phyloP scores from a whole-genome alignment of 2,113 vertebrate genomes.

The Thinocorus orbignyianus region DNA sequence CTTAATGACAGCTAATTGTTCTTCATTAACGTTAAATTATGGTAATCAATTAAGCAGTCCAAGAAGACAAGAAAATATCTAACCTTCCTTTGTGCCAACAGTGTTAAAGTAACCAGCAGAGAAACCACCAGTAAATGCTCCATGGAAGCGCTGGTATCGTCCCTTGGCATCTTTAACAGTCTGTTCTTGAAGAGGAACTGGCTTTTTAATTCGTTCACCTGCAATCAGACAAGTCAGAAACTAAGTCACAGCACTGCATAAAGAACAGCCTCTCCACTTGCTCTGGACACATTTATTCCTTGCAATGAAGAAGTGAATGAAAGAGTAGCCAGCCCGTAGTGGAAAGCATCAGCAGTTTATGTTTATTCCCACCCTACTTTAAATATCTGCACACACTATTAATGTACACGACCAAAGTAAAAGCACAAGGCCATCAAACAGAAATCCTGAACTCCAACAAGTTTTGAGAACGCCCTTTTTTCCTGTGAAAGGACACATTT shows the following conservation, averaged over 20 bases:
- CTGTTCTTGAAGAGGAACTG: slow-evolving; percentile 91
- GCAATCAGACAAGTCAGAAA: background rate
- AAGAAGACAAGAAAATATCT: background rate
- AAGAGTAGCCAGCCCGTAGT: rapidly evolving
- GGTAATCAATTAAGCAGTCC: background rate
- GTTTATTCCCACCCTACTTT: background rate
- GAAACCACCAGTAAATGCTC: slow-evolving; percentile 95
- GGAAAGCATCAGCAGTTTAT: background rate
- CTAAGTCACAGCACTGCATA: background rate
- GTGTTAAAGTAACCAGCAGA: slow-evolving; percentile 97
- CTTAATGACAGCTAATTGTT: background rate
- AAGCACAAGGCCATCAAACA: too few relatives aligned
- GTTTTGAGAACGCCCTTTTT: rapidly evolving
- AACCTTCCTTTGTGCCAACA: slow-evolving; percentile 95
- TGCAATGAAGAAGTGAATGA: background rate
- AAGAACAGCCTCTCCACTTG: background rate
- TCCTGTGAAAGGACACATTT: background rate
- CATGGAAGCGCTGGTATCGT: slow-evolving; percentile 91
- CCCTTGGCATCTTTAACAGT: slow-evolving; percentile 95
- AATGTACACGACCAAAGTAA: too few relatives aligned
- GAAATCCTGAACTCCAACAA: background rate
- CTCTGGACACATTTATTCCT: background rate
- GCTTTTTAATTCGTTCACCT: slow-evolving; percentile 89
- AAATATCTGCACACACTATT: background rate
- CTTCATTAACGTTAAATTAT: background rate